These are phyloP conservation scores for Dynastes hyllus DNA, from an alignment of 2,888 invertebrate species.

Conservation along the genomic window DNA sequence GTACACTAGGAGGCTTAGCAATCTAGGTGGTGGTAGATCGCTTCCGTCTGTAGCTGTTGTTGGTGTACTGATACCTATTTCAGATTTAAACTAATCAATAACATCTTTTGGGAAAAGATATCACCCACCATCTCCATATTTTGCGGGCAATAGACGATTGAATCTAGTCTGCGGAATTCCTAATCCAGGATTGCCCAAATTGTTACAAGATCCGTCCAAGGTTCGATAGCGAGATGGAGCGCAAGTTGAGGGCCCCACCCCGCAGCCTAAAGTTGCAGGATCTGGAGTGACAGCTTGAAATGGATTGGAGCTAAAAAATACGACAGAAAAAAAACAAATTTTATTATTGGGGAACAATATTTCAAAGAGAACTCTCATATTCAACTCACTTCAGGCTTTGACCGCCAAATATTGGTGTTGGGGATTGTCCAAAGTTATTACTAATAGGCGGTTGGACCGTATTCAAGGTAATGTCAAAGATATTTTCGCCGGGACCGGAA, in stretches of 20 bases:
- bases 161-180: constrained; percentile 86
- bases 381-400: not conserved
- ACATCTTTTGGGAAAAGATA: not conserved
- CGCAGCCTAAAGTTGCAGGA: constrained; percentile 73
- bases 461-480: constrained; percentile 25
- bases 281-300: constrained; percentile 70
- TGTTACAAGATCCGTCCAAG: constrained; percentile 96
- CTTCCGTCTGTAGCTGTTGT: constrained; percentile 76
- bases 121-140: constrained; percentile 80
- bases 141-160: constrained; percentile 77
- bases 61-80: constrained; percentile 78
- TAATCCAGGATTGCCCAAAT: constrained; percentile 85
- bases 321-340: not conserved
- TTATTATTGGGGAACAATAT: not conserved
- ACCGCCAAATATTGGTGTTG: no score
- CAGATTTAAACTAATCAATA: not conserved
- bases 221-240: constrained; percentile 80
- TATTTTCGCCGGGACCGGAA: not conserved
- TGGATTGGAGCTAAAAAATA: constrained; percentile 7
- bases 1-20: constrained; percentile 81
- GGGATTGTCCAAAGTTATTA: not conserved
- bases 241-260: constrained; percentile 72
- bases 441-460: not conserved
- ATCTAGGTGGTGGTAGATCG: constrained; percentile 80
- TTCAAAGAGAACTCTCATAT: no score